phyloP scores from a whole-genome alignment of 2,113 vertebrate genomes.

The Ariopsis seemanni region DNA sequence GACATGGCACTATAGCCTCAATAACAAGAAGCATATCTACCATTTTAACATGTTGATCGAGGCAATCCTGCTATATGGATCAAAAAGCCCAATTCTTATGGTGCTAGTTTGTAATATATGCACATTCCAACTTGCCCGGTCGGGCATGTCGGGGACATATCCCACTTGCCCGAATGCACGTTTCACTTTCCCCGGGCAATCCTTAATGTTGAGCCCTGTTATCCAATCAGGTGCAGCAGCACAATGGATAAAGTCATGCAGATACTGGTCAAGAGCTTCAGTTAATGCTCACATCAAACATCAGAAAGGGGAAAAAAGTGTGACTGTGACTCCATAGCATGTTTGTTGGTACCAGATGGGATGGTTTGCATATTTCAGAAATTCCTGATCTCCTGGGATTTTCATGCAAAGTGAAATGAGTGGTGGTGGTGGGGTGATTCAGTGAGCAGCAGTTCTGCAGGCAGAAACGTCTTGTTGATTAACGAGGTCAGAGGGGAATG shows the following conservation, averaged over 20 bases:
- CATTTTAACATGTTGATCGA: too few relatives aligned
- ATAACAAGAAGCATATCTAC: too few relatives aligned
- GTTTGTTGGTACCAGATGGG: not conserved
- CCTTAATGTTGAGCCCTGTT: too few relatives aligned
- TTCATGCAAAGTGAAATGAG: not conserved
- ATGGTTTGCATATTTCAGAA: not conserved
- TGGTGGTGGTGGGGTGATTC: too few relatives aligned
- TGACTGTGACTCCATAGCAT: not conserved
- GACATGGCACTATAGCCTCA: too few relatives aligned
- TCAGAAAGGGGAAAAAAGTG: not conserved
- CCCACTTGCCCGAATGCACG: too few relatives aligned
- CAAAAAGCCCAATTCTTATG: too few relatives aligned
- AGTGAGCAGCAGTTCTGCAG: not conserved
- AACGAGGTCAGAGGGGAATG: not conserved
- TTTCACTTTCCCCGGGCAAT: too few relatives aligned
- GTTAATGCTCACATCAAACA: not conserved
- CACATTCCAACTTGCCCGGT: too few relatives aligned
- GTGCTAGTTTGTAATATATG: too few relatives aligned
- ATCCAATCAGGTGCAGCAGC: not conserved
- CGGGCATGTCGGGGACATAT: too few relatives aligned
- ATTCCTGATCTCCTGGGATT: not conserved
- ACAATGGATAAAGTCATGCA: not conserved
- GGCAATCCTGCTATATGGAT: too few relatives aligned
- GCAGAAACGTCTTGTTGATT: not conserved
- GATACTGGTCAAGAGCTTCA: not conserved